Evolutionary conservation across 2,797 vertebrate genomes (phyloP), one percentile per base, ranked within the genome.

Genomic region (Enteromius mattozi): DNA sequence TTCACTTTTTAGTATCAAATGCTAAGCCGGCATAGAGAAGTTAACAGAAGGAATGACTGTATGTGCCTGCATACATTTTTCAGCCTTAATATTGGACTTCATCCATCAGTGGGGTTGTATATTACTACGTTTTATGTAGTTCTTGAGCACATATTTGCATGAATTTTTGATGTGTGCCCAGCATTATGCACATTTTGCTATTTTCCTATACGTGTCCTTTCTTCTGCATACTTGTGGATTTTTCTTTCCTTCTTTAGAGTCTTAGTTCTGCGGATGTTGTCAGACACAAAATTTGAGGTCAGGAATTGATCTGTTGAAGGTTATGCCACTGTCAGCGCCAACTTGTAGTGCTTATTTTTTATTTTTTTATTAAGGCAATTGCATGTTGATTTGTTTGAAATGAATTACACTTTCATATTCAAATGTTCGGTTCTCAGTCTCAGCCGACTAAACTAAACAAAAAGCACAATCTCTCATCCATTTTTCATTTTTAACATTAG

Each of bases 401-500:
- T 54, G 9, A 33, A 49, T 35, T 21, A 21, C 42, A 79, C 59
- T 61, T 71, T 71, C n/a, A 37, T 19, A 77, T 77, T 42, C 21
- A 21, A 59, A 75, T 19, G 19, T 65, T 82, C 27, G 42, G 4
- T 37, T 45, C 6, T 81, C 9, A 9, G 30, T 51, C 63, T 54
- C 27, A 59, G 27, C 27, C 30, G n/a, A 35, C 5, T 24, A 35
- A 61, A 47, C 6, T 3, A 35, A 63, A 10, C 30, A 61, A 42
- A 19, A 65, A 49, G 24, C 27, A 10, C 6, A 9, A 4, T 21
- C 24, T 70, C 49, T 24, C 66, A n/a, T 5, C 16, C 24, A 33
- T 51, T 82, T 76, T 51, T 78, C 30, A 17, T 54, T 42, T 47
- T 6, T 59, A 27, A 30, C 37, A 90, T 91, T 89, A 91, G 63